Base-by-base conservation (phyloP, 2,888 invertebrate species). In the Campoletis raptor region DNA sequence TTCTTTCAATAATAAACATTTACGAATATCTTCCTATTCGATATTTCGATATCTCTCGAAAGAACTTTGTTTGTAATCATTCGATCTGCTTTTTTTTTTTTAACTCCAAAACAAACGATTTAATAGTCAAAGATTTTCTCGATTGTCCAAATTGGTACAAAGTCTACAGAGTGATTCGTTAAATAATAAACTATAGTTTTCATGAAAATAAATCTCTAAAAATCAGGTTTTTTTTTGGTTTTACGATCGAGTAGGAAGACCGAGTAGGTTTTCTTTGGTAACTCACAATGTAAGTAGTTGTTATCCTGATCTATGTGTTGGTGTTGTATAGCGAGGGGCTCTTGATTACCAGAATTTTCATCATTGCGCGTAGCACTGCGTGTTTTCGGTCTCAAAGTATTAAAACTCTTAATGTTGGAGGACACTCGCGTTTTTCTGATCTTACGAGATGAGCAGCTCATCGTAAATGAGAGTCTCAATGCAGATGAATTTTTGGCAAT, bases 271-370 rank as follows among this genome's bases (percentile, higher is more conserved):
- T 61, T 48, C 6, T 18, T 81, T 54, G 1, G 4, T 80, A 84
- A 88, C 88, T 88, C 83, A 88, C 87, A 78, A 86, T 87, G 85
- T 57, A 77, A 73, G 66, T 82, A 40, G 24, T 78, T 77, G 69
- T 69, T 54, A 42, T 70, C 70, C n/a, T 85, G 83, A 54, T 86
- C 81, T 8, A 66, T 82, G 52, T 74, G n/a, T 12, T 83, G 57
- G 64, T 74, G 54, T 40, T 52, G 78, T n/a, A 66, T 45, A 0
- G 83, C 30, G 48, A 85, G 48, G 52, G 48, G 85, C 36, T 80
- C 82, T 77, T 69, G 84, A 64, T 30, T 64, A 9, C 40, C 54
- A 10, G 82, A 77, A 78, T 85, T 86, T 70, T 67, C 82, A 40
- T 79, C 67, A 48, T 61, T 40, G n/a, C 18, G 37, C 21, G 45